Conservation (phyloP, 2,113 vertebrate genomes). For the Corvus hawaiiensis region DNA sequence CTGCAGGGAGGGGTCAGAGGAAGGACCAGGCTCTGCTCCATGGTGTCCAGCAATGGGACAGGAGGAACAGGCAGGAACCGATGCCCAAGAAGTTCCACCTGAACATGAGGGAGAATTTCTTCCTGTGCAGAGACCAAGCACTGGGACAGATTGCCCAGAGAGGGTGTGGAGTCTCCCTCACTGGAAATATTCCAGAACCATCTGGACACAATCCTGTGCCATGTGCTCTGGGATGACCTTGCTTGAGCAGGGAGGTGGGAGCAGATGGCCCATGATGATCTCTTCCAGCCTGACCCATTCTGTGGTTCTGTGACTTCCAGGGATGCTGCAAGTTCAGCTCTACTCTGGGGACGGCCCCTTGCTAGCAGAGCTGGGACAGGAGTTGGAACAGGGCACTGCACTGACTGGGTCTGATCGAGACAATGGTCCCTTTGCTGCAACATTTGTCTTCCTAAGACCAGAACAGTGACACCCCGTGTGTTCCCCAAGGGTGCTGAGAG, state of each 20-base stretch:
- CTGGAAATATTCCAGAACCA: accelerated
- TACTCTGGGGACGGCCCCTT: not conserved
- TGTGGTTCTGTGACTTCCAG: not conserved
- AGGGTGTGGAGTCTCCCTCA: not conserved
- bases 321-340: not conserved
- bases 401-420: not conserved
- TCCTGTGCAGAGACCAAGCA: accelerated
- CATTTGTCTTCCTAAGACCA: not conserved
- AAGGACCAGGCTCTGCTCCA: not conserved
- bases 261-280: no score
- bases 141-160: not conserved
- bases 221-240: not conserved
- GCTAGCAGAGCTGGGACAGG: not conserved
- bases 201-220: not conserved
- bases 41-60: not conserved
- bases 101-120: not conserved
- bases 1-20: not conserved
- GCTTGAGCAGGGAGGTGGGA: not conserved
- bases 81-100: not conserved
- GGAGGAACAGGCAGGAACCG: not conserved
- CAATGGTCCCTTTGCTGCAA: not conserved
- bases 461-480: not conserved
- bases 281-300: not conserved
- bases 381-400: not conserved
- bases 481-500: not conserved